Evolutionary conservation across 2,888 invertebrate species (phyloP).

Genomic region (Cheilosia scutellata): DNA sequence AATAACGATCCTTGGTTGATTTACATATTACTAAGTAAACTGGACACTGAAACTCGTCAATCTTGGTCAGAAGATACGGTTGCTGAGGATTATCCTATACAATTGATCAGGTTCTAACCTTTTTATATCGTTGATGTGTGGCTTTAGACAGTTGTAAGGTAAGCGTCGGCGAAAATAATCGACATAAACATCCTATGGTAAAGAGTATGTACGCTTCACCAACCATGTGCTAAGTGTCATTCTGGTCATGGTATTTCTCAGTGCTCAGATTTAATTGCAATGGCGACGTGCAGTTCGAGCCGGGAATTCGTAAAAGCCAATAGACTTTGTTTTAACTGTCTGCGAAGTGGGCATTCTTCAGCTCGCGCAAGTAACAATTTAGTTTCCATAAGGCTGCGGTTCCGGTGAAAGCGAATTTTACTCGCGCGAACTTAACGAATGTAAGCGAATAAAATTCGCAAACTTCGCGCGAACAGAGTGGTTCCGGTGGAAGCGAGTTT

Average conservation of each 20-base stretch:
- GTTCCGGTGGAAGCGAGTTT: too few relatives aligned
- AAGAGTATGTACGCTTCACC: constrained; percentile 18
- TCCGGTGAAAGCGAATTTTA: too few relatives aligned
- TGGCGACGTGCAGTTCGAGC: background rate
- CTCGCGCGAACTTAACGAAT: too few relatives aligned
- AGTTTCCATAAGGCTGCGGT: too few relatives aligned
- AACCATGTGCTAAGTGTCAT: constrained; percentile 8
- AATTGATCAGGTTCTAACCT: constrained; percentile 28
- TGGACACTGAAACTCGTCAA: constrained; percentile 28
- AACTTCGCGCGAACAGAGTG: too few relatives aligned
- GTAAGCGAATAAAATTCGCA: too few relatives aligned
- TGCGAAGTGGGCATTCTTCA: background rate
- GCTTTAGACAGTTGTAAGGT: constrained; percentile 28
- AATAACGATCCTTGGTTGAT: too few relatives aligned
- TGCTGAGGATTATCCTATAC: constrained; percentile 17
- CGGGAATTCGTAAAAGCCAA: constrained; percentile 3
- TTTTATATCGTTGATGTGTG: constrained; percentile 38
- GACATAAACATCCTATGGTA: too few relatives aligned
- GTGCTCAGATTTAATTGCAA: background rate
- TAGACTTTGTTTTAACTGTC: constrained; percentile 15
- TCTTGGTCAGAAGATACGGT: constrained; percentile 20
- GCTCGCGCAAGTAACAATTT: too few relatives aligned
- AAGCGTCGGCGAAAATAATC: background rate
- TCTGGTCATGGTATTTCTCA: background rate
- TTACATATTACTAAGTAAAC: too few relatives aligned